phyloP scores from a whole-genome alignment of 2,113 vertebrate genomes.

The Strix aluco region DNA sequence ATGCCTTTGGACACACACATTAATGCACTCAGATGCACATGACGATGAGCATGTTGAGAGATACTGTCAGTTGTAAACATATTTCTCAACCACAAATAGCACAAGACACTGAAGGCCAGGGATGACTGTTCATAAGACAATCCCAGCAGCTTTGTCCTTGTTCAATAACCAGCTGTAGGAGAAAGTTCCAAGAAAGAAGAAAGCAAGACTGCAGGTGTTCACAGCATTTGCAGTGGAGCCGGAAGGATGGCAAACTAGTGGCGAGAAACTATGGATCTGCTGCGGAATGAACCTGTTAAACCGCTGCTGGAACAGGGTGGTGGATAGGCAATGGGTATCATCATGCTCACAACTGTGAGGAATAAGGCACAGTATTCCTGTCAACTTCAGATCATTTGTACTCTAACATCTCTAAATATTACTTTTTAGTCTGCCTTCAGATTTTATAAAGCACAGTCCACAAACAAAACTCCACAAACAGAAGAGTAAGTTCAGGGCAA shows the following conservation, averaged over 20 bases:
- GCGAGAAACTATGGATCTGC: not conserved
- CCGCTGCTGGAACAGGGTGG: not conserved
- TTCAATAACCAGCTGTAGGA: not conserved
- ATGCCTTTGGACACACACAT: not conserved
- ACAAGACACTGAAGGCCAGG: not conserved
- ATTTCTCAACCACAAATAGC: not conserved
- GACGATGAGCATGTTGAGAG: not conserved
- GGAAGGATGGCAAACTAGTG: not conserved
- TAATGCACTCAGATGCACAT: not conserved
- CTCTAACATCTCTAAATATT: not conserved
- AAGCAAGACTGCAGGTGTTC: not conserved
- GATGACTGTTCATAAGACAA: not conserved
- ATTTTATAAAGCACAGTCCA: not conserved
- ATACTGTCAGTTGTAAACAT: constrained; percentile 19
- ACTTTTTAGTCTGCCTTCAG: not conserved
- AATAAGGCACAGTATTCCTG: not conserved
- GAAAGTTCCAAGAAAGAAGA: not conserved
- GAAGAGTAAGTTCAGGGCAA: not conserved
- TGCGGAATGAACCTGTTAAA: not conserved
- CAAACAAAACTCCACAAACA: not conserved
- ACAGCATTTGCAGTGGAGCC: not conserved
- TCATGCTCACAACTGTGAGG: not conserved
- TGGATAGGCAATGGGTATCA: not conserved
- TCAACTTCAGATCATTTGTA: not conserved
- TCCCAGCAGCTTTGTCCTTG: not conserved